phyloP scores from a whole-genome alignment of 2,113 vertebrate genomes.

The Daubentonia madagascariensis region DNA sequence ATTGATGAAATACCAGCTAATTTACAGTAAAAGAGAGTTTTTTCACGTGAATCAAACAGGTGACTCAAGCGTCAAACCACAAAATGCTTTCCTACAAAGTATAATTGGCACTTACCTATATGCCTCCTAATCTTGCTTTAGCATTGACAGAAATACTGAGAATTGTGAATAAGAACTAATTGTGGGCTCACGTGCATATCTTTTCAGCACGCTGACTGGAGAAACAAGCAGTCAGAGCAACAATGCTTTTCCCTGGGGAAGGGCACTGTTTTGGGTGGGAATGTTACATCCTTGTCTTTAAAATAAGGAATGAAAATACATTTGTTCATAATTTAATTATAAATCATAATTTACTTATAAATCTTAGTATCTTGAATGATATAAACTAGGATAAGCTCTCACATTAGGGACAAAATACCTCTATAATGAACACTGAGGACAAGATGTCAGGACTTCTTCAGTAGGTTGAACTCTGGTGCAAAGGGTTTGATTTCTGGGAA shows the following conservation, averaged over 20 bases:
- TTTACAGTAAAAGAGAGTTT: background rate
- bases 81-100: background rate
- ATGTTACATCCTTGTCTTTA: background rate
- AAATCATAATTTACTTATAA: background rate
- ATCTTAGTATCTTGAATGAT: background rate
- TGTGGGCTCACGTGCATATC: fast-evolving
- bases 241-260: background rate
- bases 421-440: background rate
- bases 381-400: background rate
- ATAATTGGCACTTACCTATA: background rate
- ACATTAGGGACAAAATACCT: background rate
- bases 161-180: background rate
- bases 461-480: background rate
- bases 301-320: background rate
- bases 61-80: background rate
- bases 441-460: background rate
- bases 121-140: background rate
- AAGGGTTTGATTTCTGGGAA: background rate
- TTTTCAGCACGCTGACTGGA: background rate
- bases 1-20: background rate
- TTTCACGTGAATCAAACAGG: background rate
- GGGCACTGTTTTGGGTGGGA: background rate
- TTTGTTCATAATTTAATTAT: background rate
- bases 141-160: background rate
- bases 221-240: background rate